phyloP scores from a whole-genome alignment of 2,888 invertebrate species.

The Ophion obscuratus region DNA sequence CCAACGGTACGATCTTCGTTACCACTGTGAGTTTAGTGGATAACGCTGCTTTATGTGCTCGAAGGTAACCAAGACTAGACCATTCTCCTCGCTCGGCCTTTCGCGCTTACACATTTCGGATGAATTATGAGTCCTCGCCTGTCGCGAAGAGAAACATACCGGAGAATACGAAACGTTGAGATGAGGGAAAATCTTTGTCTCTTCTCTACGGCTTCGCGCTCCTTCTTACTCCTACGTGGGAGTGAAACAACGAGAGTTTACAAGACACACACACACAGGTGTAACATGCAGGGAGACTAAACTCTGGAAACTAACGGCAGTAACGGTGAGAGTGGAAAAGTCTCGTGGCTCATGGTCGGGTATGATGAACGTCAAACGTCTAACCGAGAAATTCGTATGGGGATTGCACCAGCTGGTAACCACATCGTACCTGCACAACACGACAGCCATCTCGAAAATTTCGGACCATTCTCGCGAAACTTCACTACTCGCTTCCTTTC shows the following conservation, averaged over 20 bases:
- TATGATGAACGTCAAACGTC: conserved; percentile 63
- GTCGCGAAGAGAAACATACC: conserved; percentile 34
- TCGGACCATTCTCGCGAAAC: conserved; percentile 36
- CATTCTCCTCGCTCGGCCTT: conserved; percentile 28
- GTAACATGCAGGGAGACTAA: conserved; percentile 42
- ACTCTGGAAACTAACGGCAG: conserved; percentile 54
- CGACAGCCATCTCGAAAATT: conserved; percentile 34
- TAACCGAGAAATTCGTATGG: conserved; percentile 55
- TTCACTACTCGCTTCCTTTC: conserved; percentile 19
- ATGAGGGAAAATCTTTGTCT: conserved; percentile 57
- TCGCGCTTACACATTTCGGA: conserved; percentile 60
- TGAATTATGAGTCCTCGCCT: conserved; percentile 65
- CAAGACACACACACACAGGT: conserved; percentile 42
- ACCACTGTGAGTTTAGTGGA: conserved; percentile 50
- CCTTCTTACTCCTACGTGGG: background rate
- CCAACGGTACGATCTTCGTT: conserved; percentile 52
- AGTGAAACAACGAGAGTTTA: conserved; percentile 45
- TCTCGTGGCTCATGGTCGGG: conserved; percentile 47
- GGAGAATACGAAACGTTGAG: conserved; percentile 52
- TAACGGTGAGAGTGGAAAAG: conserved; percentile 42
- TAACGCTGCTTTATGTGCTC: conserved; percentile 67
- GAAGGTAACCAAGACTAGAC: conserved; percentile 58
- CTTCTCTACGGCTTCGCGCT: conserved; percentile 47
- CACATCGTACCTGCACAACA: conserved; percentile 25
- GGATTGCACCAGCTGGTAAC: conserved; percentile 53